Evolutionary conservation across 2,113 vertebrate species (phyloP), one percentile per base, ranked within the genome.

Genomic region (Nibea coibor): DNA sequence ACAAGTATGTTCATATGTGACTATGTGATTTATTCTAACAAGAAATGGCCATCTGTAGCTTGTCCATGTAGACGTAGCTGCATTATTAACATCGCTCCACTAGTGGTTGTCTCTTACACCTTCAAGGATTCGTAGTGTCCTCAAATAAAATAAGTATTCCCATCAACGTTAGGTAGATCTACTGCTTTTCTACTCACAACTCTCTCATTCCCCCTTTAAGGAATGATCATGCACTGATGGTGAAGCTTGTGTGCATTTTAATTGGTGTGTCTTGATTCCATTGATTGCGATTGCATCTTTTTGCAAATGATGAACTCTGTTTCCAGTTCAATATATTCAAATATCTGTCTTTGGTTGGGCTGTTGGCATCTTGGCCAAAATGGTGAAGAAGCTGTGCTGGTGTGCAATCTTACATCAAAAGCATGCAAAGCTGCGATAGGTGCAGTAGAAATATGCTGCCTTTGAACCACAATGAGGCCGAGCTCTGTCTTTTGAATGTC

Each of bases 401-500:
- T 10, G 5, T 71, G 54, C 28, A 79, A 1, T 22, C 45, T 72
- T 62, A 4, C 59, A 72, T 69, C 26, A 63, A 71, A 57, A 35
- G 24, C 20, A 54, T 64, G 43, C 47, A 11, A 43, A 70, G 64
- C 22, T 26, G 0, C 24, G 35, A n/a, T 9, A 59, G 15, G 11
- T 63, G 62, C 65, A 50, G 12, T 51, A 59, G 12, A 61, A 48
- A 11, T 51, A 26, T n/a, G 20, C 61, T 43, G 8, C 62, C n/a
- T 28, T 7, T 5, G 22, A 75, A n/a, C 1, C 10, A 42, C 45
- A 86, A 26, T 16, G 73, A 80, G 82, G 50, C 86, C 26, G 39
- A 62, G 74, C 17, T 81, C 8, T 42, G 24, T 8, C 24, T 47
- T 48, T 65, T 71, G 69, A 84, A 78, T 75, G 72, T 85, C 17